Evolutionary conservation across 2,113 vertebrate genomes (phyloP).

Genomic region (Myotis davidii): DNA sequence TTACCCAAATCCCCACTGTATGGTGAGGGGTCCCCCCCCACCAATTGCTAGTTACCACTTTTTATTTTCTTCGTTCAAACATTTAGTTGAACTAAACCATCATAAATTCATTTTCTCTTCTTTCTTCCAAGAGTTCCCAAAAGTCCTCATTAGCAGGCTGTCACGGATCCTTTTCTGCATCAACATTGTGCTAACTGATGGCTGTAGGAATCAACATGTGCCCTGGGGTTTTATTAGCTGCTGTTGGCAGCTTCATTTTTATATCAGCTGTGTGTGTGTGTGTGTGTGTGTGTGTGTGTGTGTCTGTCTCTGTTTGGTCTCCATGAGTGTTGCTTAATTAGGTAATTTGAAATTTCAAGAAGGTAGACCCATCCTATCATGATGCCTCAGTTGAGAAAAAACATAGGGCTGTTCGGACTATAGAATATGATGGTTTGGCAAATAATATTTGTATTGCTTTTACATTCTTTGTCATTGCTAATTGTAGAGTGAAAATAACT

Average conservation of each 20-base stretch:
- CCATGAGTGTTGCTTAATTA: neutral
- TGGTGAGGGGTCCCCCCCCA: neutral
- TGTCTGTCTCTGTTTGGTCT: neutral
- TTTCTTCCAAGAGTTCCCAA: conserved; percentile 31
- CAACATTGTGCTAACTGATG: neutral
- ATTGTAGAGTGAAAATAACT: conserved; percentile 13
- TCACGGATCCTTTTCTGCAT: neutral
- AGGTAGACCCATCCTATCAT: neutral
- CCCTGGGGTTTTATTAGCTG: neutral
- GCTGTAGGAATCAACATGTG: neutral
- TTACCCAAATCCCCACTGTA: neutral
- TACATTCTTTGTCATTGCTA: neutral
- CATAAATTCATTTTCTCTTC: neutral
- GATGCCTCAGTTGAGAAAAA: neutral
- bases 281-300: neutral
- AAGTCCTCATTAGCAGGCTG: neutral
- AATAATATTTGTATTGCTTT: neutral
- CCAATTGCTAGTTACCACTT: neutral
- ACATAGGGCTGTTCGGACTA: neutral
- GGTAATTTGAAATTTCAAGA: conserved; percentile 21
- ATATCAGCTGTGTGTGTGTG: neutral
- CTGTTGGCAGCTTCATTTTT: neutral
- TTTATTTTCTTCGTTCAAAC: conserved; percentile 2
- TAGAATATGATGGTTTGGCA: neutral
- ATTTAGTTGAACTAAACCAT: neutral